Percentiles rank a stretch among this genome's conserved stretches.
Evolutionary conservation across 2,888 invertebrate genomes (phyloP).

Genomic region (Zygaena filipendulae): DNA sequence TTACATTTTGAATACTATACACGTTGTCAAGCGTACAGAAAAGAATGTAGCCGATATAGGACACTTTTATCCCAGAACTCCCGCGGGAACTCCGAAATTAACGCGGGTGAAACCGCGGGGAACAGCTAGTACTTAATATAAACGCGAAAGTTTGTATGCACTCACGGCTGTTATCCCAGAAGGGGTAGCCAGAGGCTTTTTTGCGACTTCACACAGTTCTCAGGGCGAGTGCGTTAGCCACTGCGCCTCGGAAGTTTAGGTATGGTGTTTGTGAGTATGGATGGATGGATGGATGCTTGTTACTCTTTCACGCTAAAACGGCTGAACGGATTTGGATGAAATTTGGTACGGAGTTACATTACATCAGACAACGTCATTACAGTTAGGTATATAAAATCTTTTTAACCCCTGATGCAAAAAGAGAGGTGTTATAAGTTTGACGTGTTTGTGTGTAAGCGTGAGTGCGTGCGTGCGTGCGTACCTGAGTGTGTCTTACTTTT

Average conservation of each 20-base stretch:
- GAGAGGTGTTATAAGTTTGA: background rate
- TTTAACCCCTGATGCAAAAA: constrained; percentile 5
- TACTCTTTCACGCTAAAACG: too few relatives aligned
- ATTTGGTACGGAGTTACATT: constrained; percentile 6
- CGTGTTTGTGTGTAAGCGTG: background rate
- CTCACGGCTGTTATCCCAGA: constrained; percentile 13
- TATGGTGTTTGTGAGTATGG: constrained; percentile 4
- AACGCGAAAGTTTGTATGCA: constrained; percentile 9
- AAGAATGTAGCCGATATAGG: too few relatives aligned
- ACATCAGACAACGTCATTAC: constrained; percentile 5
- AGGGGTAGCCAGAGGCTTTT: constrained; percentile 10
- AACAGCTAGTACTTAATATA: too few relatives aligned
- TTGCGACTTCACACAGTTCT: constrained; percentile 9
- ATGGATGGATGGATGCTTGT: constrained; percentile 2
- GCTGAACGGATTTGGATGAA: constrained; percentile 5
- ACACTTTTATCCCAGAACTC: too few relatives aligned
- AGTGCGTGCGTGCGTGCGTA: background rate
- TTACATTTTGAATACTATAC: too few relatives aligned
- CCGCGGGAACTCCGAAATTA: too few relatives aligned
- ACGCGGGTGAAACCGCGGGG: too few relatives aligned
- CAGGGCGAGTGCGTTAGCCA: constrained; percentile 11
- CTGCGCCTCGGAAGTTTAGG: constrained; percentile 12
- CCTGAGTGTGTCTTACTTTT: background rate
- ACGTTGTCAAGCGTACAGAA: too few relatives aligned
- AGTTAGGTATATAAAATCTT: constrained; percentile 6